Percentiles rank a stretch among this genome's conserved stretches.
These are phyloP conservation scores for Pseudanteris insignis DNA, from an alignment of 2,888 invertebrate species.

Conservation along the genomic window DNA sequence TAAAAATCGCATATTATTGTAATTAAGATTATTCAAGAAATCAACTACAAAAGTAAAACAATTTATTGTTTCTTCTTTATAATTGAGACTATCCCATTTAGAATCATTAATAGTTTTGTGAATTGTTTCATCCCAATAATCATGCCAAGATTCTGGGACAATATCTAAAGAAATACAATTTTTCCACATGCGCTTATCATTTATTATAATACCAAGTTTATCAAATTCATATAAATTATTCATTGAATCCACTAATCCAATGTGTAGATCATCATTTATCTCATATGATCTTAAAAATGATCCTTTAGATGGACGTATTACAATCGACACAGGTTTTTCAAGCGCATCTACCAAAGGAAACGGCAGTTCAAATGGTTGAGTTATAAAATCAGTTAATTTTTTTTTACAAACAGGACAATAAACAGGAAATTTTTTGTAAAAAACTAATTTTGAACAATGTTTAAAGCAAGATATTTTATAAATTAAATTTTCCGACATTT, in stretches of 20 bases:
- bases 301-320: slow-evolving; percentile 87
- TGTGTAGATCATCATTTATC: slow-evolving; percentile 86
- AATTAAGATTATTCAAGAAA: slow-evolving; percentile 78
- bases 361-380: slow-evolving; percentile 72
- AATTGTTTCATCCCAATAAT: slow-evolving; percentile 57
- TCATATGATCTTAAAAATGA: slow-evolving; percentile 87
- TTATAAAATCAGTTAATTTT: slow-evolving; percentile 17
- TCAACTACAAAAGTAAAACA: slow-evolving; percentile 88
- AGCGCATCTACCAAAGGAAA: slow-evolving; percentile 87
- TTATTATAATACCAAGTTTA: slow-evolving; percentile 73
- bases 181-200: slow-evolving; percentile 55
- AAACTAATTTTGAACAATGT: slow-evolving; percentile 85
- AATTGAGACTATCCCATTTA: slow-evolving; percentile 76
- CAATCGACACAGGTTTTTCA: slow-evolving; percentile 81
- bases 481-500: slow-evolving; percentile 65
- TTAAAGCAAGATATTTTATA: slow-evolving; percentile 89
- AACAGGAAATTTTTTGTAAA: slow-evolving; percentile 82
- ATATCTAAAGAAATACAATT: slow-evolving; percentile 52
- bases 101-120: slow-evolving; percentile 68
- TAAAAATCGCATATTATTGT: slow-evolving; percentile 57
- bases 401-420: slow-evolving; percentile 78
- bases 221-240: slow-evolving; percentile 87
- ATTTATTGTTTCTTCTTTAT: slow-evolving; percentile 81
- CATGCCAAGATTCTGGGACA: slow-evolving; percentile 57
- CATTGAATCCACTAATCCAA: slow-evolving; percentile 85